phyloP scores from a whole-genome alignment of 2,113 vertebrate genomes.

The Penelope pileata region DNA sequence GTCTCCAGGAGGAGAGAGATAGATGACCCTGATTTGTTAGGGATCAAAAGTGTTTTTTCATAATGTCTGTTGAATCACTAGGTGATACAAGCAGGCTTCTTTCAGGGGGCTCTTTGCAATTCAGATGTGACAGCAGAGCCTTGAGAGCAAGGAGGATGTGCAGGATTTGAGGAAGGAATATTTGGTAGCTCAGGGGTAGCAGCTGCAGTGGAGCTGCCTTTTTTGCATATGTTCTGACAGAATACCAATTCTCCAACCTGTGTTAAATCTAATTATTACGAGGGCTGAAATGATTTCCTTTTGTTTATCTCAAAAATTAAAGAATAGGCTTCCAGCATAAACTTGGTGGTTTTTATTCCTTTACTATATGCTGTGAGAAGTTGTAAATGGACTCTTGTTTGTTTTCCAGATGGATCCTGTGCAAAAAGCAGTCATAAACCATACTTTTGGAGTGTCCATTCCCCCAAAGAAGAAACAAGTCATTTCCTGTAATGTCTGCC shows the following conservation, averaged over 20 bases:
- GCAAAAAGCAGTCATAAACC: slow-evolving; percentile 98
- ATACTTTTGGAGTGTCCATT: slow-evolving; percentile 95
- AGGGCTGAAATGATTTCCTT: not conserved
- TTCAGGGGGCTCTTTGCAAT: not conserved
- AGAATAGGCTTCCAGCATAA: not conserved
- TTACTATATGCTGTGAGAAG: not conserved
- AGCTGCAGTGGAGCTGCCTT: not conserved
- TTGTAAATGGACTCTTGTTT: slow-evolving; percentile 63
- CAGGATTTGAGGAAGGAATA: not conserved
- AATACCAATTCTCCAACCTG: not conserved
- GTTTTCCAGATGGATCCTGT: slow-evolving; percentile 95
- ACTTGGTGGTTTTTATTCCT: not conserved
- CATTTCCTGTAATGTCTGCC: slow-evolving; percentile 95
- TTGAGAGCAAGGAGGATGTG: not conserved
- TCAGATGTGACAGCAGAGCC: rapidly evolving
- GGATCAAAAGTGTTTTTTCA: not conserved
- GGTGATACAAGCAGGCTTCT: not conserved
- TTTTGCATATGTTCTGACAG: not conserved
- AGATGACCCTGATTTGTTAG: not conserved
- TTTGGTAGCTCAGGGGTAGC: not conserved
- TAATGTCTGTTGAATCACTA: not conserved
- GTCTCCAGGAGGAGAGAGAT: not conserved
- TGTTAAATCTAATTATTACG: not conserved
- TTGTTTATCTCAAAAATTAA: not conserved
- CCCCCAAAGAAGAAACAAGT: slow-evolving; percentile 94